A percentile compares a stretch with the other conserved stretches of the same genome.
Conservation (phyloP, 2,888 invertebrate species). For the Netelia fuscicornis region DNA sequence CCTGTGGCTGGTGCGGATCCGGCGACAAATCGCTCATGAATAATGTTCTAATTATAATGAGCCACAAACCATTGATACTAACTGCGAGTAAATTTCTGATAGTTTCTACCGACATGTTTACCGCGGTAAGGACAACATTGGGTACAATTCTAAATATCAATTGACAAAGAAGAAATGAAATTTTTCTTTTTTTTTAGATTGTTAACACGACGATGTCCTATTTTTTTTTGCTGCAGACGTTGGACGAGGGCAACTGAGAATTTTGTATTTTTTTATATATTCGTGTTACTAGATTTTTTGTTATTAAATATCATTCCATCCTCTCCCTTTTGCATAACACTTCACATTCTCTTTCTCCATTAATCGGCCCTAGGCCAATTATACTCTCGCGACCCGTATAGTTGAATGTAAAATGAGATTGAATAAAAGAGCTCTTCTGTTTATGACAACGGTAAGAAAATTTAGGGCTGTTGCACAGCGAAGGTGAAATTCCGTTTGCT, state of each 20-base stretch:
- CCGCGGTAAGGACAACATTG: slow-evolving; percentile 64
- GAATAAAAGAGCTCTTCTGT: too few relatives aligned
- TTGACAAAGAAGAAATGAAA: slow-evolving; percentile 7
- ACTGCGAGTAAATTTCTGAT: slow-evolving; percentile 70
- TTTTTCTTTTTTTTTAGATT: slow-evolving; percentile 59
- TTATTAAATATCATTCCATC: slow-evolving; percentile 33
- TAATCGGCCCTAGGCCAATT: too few relatives aligned
- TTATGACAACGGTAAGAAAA: neutral
- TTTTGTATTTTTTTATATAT: slow-evolving; percentile 11
- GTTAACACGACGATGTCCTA: slow-evolving; percentile 69
- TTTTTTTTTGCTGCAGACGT: slow-evolving; percentile 68
- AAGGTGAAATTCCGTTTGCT: slow-evolving; percentile 85
- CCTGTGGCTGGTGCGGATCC: slow-evolving; percentile 70
- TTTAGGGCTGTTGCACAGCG: slow-evolving; percentile 39
- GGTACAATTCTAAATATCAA: neutral
- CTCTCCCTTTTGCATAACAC: too few relatives aligned
- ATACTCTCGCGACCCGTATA: too few relatives aligned
- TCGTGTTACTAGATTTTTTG: slow-evolving; percentile 33
- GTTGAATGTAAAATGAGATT: too few relatives aligned
- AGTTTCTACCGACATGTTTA: slow-evolving; percentile 74
- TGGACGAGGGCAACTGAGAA: slow-evolving; percentile 56
- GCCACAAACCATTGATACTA: slow-evolving; percentile 72
- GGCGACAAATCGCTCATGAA: slow-evolving; percentile 65
- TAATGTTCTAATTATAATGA: slow-evolving; percentile 69
- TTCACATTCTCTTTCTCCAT: too few relatives aligned